These are phyloP conservation scores for Sebastes alutus DNA, from an alignment of 2,797 vertebrate species.

Conservation along the genomic window DNA sequence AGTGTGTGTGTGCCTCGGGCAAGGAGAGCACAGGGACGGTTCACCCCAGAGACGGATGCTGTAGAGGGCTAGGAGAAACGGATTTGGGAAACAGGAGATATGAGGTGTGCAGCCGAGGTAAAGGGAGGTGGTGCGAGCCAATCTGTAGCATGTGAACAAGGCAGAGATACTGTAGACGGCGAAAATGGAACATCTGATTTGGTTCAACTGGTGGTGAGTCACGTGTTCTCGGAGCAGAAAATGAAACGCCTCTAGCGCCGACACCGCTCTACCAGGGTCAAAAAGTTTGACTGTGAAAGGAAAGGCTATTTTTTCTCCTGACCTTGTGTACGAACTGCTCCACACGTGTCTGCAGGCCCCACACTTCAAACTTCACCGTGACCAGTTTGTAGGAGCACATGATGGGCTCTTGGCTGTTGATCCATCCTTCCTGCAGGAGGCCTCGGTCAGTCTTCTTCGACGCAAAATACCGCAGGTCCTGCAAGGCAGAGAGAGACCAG, in stretches of 20 bases:
- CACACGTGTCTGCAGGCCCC: slow-evolving; percentile 89
- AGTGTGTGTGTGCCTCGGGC: slow-evolving; percentile 38
- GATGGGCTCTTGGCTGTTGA: slow-evolving; percentile 79
- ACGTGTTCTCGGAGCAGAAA: slow-evolving; percentile 19
- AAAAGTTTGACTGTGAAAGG: not conserved
- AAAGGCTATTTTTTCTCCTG: not conserved
- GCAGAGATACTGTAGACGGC: slow-evolving; percentile 20
- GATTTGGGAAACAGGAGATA: slow-evolving; percentile 41
- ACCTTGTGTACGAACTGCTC: slow-evolving; percentile 92
- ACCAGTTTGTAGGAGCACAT: slow-evolving; percentile 93
- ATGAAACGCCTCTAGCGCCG: slow-evolving; percentile 1
- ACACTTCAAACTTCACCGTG: slow-evolving; percentile 89
- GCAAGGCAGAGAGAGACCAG: not conserved
- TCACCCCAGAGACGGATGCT: slow-evolving; percentile 39
- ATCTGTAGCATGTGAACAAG: slow-evolving; percentile 17
- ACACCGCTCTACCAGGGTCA: not conserved
- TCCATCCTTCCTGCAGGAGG: slow-evolving; percentile 85
- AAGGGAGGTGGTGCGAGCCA: not conserved
- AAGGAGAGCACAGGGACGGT: slow-evolving; percentile 45
- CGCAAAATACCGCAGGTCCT: slow-evolving; percentile 86
- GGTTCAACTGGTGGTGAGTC: not conserved
- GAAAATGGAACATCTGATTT: slow-evolving; percentile 19
- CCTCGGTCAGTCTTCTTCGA: slow-evolving; percentile 86
- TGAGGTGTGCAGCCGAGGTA: slow-evolving; percentile 9
- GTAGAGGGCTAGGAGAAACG: slow-evolving; percentile 17